Base-by-base conservation (phyloP, 2,888 invertebrate species). In the Patella depressa region DNA sequence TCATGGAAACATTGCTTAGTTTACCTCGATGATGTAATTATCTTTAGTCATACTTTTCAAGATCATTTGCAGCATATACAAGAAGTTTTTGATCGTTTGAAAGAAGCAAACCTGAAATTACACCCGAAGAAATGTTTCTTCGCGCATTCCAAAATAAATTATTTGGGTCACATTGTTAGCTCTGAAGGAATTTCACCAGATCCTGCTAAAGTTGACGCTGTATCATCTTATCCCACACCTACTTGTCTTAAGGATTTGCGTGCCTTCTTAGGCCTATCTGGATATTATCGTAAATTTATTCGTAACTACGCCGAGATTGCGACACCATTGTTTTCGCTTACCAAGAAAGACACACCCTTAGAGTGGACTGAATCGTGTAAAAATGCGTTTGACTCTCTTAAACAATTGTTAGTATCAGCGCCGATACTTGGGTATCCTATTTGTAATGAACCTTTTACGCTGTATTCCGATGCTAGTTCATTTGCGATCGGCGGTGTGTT, bases 291-390 rank as follows among this genome's bases (percentile, higher is more conserved):
- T 45, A 24, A 71, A 71, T 17, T 72, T 78, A 15, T 72, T 75
- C 75, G 59, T 59, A 75, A 24, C 53, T 2, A 53, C 74, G n/a
- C 59, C 71, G 17, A 29, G 29, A 29, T 29, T 29, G 29, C 29
- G 29, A 29, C 29, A 29, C 29, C 29, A n/a, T n/a, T n/a, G n/a
- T n/a, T n/a, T n/a, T n/a, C n/a, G n/a, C n/a, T n/a, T n/a, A n/a
- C n/a, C n/a, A n/a, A 24, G 24, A 78, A 78, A 55, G 55, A n/a
- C n/a, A 72, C n/a, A 24, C 54, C 71, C 59, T 78, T 78, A 53
- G 34, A 24, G 17, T 75, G 75, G 78, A 14, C 74, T 71, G 75
- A 53, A n/a, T 71, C 55, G 34, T 74, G 78, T 55, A 15, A 71
- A 5, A 19, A 9, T 53, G 70, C 78, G 9, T 74, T 78, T 53